A percentile compares a stretch with the other conserved stretches of the same genome.
These are phyloP conservation scores for Odontocerum albicorne DNA, from an alignment of 2,888 invertebrate species.

Conservation along the genomic window DNA sequence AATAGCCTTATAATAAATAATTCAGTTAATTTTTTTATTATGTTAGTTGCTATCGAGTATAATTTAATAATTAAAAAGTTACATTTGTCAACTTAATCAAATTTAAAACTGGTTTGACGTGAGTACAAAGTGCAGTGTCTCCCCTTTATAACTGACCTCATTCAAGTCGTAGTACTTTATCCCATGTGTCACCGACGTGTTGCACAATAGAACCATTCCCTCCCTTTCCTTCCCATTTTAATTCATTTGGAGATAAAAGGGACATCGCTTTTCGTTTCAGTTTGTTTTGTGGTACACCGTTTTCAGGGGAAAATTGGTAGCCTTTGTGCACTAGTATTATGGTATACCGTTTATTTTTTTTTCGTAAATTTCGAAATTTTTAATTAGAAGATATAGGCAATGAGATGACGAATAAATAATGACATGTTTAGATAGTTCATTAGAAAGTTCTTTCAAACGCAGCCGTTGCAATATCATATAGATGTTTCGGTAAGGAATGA, in stretches of 20 bases:
- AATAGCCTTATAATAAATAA: no score
- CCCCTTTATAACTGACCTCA: conserved; percentile 30
- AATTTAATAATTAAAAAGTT: no score
- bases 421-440: no score
- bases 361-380: no score
- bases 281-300: neutral
- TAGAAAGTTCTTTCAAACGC: no score
- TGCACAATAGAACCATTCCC: neutral
- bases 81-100: conserved; percentile 5
- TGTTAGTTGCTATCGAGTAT: no score
- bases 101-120: neutral
- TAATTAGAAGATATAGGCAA: no score
- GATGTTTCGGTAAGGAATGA: no score
- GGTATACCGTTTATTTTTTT: no score
- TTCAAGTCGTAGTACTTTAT: conserved; percentile 10
- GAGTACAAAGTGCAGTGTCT: conserved; percentile 2
- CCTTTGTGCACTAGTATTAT: neutral
- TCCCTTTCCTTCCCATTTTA: neutral
- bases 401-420: no score
- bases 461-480: no score
- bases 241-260: neutral
- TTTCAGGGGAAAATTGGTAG: conserved; percentile 3
- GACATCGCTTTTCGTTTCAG: neutral
- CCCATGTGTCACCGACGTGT: neutral
- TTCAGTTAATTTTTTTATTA: no score